Percentiles rank a stretch among this genome's conserved stretches.
phyloP scores from a whole-genome alignment of 2,113 vertebrate species.

The Bubo blakistoni region DNA sequence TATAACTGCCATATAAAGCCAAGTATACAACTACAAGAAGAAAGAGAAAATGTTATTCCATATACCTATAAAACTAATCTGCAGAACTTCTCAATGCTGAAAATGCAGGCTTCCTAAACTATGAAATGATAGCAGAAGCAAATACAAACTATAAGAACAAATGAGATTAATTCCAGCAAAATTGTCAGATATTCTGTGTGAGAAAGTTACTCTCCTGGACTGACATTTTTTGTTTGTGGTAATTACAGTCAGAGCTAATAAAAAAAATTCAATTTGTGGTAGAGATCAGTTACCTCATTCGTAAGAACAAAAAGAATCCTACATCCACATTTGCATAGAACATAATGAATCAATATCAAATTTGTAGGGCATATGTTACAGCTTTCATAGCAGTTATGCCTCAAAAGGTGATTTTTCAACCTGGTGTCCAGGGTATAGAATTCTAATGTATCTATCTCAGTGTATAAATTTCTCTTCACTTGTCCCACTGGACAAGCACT shows the following conservation, averaged over 20 bases:
- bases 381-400: not conserved
- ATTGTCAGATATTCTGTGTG: not conserved
- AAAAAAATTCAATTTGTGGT: conserved; percentile 44
- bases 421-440: not conserved
- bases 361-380: not conserved
- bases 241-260: conserved; percentile 48
- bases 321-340: not conserved
- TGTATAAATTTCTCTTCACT: not conserved
- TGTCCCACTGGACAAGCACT: not conserved
- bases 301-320: conserved; percentile 2
- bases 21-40: not conserved
- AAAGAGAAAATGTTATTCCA: not conserved
- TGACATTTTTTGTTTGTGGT: conserved; percentile 16
- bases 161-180: conserved; percentile 35
- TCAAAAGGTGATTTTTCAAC: not conserved
- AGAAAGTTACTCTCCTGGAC: not conserved
- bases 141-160: conserved; percentile 27
- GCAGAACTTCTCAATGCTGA: not conserved
- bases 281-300: conserved; percentile 24
- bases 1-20: not conserved
- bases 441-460: not conserved
- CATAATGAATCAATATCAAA: not conserved
- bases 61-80: not conserved
- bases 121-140: conserved; percentile 1
- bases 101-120: not conserved